A percentile compares a stretch with the other conserved stretches of the same genome.
phyloP scores from a whole-genome alignment of 1,140 invertebrate genomes.

The Euborellia annulipes region DNA sequence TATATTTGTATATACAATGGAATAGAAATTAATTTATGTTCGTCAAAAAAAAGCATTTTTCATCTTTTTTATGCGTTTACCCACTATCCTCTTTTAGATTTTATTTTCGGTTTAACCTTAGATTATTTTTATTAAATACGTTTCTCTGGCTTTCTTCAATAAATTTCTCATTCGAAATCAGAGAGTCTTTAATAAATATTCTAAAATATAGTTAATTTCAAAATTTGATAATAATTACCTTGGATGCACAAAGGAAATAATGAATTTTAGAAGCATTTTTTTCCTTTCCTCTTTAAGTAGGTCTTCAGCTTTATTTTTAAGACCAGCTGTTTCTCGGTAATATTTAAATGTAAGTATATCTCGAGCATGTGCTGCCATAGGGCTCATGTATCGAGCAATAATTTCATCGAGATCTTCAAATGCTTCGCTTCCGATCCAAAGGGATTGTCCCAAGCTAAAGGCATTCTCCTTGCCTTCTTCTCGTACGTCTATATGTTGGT shows the following conservation, averaged over 20 bases:
- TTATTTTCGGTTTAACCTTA: no score
- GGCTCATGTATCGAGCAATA: conserved; percentile 86
- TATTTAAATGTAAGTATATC: conserved; percentile 89
- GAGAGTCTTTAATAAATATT: no score
- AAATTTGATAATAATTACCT: conserved; percentile 34
- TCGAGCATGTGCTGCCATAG: conserved; percentile 83
- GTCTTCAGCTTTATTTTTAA: conserved; percentile 74
- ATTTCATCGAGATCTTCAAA: conserved; percentile 99
- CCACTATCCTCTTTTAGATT: no score
- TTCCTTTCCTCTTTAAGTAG: conserved; percentile 68
- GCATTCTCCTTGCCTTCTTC: conserved; percentile 96
- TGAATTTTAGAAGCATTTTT: conserved; percentile 78
- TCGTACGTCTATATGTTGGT: conserved; percentile 88
- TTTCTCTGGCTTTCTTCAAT: no score
- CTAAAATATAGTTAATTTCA: no score
- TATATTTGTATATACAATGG: no score
- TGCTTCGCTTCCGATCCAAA: conserved; percentile 78
- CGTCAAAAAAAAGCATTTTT: no score
- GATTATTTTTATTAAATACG: no score
- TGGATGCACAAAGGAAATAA: conserved; percentile 73
- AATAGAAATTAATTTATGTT: no score
- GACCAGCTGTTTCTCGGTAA: conserved; percentile 57
- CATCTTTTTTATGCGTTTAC: no score
- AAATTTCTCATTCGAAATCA: no score
- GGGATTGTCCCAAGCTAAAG: conserved; percentile 78